Base-by-base conservation (phyloP, 2,113 vertebrate species). In the Cryptoleucopteryx plumbea region DNA sequence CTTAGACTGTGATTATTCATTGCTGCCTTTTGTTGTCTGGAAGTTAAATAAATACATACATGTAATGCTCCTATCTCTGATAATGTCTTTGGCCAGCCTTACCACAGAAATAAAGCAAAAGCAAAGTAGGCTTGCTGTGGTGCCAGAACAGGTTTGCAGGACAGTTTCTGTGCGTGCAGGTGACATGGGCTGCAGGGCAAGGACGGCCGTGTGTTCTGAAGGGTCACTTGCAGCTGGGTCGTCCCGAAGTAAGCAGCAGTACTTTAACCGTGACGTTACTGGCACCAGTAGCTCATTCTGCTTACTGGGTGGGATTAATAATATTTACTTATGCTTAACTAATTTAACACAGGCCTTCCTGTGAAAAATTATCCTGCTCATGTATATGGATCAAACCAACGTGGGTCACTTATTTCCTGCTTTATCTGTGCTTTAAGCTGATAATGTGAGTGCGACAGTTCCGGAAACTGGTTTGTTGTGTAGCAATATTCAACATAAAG, bases 41-140 rank as follows among this genome's bases (percentile, higher is more conserved):
- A 52, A 42, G 32, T 18, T 12, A 16, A 47, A 27, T 18, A 36
- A 13, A n/a, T 5, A 25, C 14, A 5, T 26, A 14, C 13, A 6
- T 11, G 32, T 17, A 25, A 22, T 18, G 16, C 36, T 63, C 6
- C 20, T 15, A 0, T 16, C 40, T 43, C 0, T 12, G 56, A 2
- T 34, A 17, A 26, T 5, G 42, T 4, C 36, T 38, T 13, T 19
- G 27, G 43, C 58, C 63, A 16, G 10, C 2, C 63, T 22, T 19
- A 10, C 20, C 21, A 13, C 13, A 3, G 38, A 23, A 80, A 9
- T 6, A 32, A 36, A 29, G 77, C 32, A 17, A 15, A 16, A 29
- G 55, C 42, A 3, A 10, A 25, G 43, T 2, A 10, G 22, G 40
- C 18, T 23, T 26, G 38, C 43, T 18, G 32, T 6, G 36, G 50